Evolutionary conservation across 2,888 invertebrate species (phyloP).

Genomic region (Ellobium chinense): DNA sequence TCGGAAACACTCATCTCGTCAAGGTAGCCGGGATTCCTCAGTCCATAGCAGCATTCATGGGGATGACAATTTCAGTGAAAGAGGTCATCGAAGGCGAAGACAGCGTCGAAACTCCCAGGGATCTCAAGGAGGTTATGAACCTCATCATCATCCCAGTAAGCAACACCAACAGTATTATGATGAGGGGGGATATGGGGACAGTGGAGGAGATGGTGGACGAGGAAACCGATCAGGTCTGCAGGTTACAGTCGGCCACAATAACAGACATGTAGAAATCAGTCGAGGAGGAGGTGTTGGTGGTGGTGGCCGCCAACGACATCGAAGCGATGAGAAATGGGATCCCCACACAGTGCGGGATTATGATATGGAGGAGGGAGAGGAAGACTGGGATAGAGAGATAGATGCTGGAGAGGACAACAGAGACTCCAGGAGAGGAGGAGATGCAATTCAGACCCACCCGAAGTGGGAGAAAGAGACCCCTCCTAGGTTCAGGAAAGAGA

Average conservation of each 20-base stretch:
- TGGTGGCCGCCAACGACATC: conserved; percentile 25
- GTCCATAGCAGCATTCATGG: conserved; percentile 51
- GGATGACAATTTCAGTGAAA: conserved; percentile 46
- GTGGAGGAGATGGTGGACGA: conserved; percentile 15
- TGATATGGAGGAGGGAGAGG: conserved; percentile 39
- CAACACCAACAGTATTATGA: conserved; percentile 30
- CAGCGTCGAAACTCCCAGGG: conserved; percentile 39
- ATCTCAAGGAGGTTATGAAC: conserved; percentile 35
- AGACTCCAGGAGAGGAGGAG: background rate
- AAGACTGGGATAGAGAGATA: conserved; percentile 30
- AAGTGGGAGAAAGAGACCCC: conserved; percentile 34
- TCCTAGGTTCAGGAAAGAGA: conserved; percentile 33
- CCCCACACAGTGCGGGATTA: conserved; percentile 35
- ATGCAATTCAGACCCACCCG: background rate
- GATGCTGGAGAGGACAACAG: conserved; percentile 14
- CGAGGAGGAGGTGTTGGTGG: conserved; percentile 26
- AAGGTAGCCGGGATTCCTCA: conserved; percentile 53
- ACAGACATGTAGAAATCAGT: conserved; percentile 48
- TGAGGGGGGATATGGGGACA: conserved; percentile 26
- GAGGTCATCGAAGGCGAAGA: conserved; percentile 44
- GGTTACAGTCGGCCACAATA: conserved; percentile 49
- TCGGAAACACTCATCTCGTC: conserved; percentile 38
- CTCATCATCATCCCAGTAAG: conserved; percentile 39
- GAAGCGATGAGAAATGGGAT: conserved; percentile 46
- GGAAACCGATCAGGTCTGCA: conserved; percentile 42